Percentiles rank a stretch among this genome's conserved stretches.
These are phyloP conservation scores for Acanthoscelides obtectus DNA, from an alignment of 2,888 invertebrate genomes.

Conservation along the genomic window DNA sequence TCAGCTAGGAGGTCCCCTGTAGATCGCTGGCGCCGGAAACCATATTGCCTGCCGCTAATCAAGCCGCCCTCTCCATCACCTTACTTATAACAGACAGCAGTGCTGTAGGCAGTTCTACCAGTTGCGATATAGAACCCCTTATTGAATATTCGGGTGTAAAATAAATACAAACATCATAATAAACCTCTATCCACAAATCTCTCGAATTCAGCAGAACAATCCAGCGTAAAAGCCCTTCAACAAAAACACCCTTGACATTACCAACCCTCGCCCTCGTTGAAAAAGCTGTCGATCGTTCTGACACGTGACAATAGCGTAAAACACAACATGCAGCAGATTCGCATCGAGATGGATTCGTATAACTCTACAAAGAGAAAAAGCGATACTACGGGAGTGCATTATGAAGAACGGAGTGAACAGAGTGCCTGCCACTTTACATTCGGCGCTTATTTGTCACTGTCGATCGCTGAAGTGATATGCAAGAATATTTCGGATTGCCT, in stretches of 20 bases:
- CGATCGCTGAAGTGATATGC: not conserved
- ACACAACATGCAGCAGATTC: not conserved
- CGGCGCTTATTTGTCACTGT: not conserved
- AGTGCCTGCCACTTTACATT: constrained; percentile 2
- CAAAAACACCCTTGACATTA: not conserved
- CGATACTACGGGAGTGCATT: not conserved
- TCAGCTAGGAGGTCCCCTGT: no score
- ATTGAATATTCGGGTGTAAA: no score
- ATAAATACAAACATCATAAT: no score
- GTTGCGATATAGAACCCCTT: no score
- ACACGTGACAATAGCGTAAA: not conserved
- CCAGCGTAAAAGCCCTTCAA: no score
- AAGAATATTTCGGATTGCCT: not conserved
- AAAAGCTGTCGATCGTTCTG: not conserved
- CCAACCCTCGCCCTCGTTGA: not conserved
- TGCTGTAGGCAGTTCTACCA: no score
- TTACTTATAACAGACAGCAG: no score
- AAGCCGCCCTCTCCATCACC: no score
- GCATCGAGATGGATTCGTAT: not conserved
- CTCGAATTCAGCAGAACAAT: no score
- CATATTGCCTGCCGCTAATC: no score
- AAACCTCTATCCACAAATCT: no score
- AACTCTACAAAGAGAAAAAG: not conserved
- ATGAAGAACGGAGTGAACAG: not conserved
- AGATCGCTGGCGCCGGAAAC: no score